Percentiles rank a stretch among this genome's conserved stretches.
phyloP scores from a whole-genome alignment of 2,888 invertebrate species.

The Amblyjoppa proteus region DNA sequence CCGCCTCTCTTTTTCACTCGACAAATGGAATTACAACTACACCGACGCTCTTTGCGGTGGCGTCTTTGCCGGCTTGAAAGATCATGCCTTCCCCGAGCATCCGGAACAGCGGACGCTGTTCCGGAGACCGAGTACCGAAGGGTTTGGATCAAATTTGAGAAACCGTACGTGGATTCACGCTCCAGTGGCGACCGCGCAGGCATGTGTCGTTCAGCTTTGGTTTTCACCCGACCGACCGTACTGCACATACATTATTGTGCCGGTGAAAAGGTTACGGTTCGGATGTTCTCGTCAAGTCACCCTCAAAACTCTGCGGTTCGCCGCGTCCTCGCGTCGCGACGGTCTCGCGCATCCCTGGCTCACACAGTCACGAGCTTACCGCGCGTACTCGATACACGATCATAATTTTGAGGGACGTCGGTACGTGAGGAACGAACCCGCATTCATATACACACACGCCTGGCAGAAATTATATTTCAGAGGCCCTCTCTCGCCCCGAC shows the following conservation, averaged over 20 bases:
- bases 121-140: not conserved
- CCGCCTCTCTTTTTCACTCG: not conserved
- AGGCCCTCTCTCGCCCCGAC: not conserved
- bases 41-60: not conserved
- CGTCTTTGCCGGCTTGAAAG: not conserved
- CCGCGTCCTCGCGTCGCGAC: not conserved
- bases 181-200: not conserved
- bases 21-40: not conserved
- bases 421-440: constrained; percentile 15
- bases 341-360: not conserved
- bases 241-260: not conserved
- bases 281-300: constrained; percentile 22
- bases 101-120: not conserved
- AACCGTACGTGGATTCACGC: not conserved
- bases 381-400: constrained; percentile 16
- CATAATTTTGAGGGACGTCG: constrained; percentile 21
- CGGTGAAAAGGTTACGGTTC: constrained; percentile 2
- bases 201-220: not conserved
- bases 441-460: not conserved
- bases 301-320: constrained; percentile 13
- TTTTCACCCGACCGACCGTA: not conserved
- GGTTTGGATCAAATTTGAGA: not conserved
- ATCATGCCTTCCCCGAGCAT: not conserved
- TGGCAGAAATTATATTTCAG: constrained; percentile 11
- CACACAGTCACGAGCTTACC: not conserved